Conservation (phyloP, 2,888 invertebrate species). For the Willowsia nigromaculata region DNA sequence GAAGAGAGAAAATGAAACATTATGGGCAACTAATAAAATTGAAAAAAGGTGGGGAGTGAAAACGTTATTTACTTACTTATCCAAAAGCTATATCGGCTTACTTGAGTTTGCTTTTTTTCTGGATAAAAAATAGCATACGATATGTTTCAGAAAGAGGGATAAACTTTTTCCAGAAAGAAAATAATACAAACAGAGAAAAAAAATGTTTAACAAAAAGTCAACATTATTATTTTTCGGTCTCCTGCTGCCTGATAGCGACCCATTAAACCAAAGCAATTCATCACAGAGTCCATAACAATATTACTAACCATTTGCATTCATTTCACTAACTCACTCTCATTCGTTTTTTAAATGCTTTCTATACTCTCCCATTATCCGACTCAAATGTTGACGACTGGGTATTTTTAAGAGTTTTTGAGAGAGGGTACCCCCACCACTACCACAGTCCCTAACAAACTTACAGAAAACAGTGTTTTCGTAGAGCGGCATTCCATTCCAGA, state of each 20-base stretch:
- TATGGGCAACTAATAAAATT: background rate
- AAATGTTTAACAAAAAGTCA: background rate
- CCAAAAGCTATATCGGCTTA: too few species aligned
- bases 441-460: background rate
- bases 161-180: background rate
- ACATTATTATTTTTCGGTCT: constrained; percentile 1
- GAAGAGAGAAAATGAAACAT: background rate
- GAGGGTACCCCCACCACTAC: background rate
- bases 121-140: too few species aligned
- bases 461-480: background rate
- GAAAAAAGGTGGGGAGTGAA: background rate
- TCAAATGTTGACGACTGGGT: background rate
- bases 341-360: constrained; percentile 17
- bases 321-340: constrained; percentile 5
- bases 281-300: constrained; percentile 23
- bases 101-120: too few species aligned
- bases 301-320: constrained; percentile 60
- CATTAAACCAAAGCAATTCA: constrained; percentile 57
- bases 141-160: background rate
- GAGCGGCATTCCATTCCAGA: background rate
- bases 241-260: constrained; percentile 31
- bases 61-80: background rate
- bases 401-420: background rate
- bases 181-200: background rate
- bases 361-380: background rate